phyloP scores from a whole-genome alignment of 2,888 invertebrate genomes.

The Pristionchus maxplancki region DNA sequence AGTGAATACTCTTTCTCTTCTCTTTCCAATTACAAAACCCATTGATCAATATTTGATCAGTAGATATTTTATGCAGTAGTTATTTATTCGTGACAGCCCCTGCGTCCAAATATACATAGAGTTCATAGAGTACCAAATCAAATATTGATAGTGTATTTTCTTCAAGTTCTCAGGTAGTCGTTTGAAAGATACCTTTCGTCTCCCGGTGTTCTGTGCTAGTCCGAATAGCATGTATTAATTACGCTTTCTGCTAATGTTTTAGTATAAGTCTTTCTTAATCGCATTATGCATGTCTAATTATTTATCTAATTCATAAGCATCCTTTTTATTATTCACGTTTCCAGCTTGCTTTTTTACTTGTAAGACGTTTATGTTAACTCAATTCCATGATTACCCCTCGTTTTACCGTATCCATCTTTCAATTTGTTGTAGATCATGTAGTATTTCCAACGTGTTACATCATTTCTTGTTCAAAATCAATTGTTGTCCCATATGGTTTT shows the following conservation, averaged over 20 bases:
- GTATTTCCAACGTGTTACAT: neutral
- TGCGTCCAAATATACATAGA: conserved; percentile 10
- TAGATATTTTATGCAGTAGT: neutral
- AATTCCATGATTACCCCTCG: neutral
- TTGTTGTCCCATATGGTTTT: neutral
- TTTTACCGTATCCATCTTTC: neutral
- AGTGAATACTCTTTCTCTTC: conserved; percentile 18
- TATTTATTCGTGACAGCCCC: neutral
- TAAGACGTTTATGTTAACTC: conserved; percentile 1
- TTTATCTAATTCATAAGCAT: neutral
- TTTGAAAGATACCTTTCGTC: neutral
- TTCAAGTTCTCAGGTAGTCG: neutral
- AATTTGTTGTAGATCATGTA: neutral
- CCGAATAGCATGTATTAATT: neutral
- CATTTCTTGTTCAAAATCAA: neutral
- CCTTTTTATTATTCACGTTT: neutral
- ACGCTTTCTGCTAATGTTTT: neutral
- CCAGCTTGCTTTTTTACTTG: conserved; percentile 27
- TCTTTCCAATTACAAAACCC: neutral
- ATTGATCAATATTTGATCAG: too few species aligned
- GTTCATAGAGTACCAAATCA: conserved; percentile 7
- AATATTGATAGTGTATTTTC: conserved; percentile 13
- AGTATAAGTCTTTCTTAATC: neutral
- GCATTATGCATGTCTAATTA: neutral
- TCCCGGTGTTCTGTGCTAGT: neutral